A percentile compares a stretch with the other conserved stretches of the same genome.
Conservation (phyloP, 92 coral and sea anemone species). For the Zoanthus gigantus region DNA sequence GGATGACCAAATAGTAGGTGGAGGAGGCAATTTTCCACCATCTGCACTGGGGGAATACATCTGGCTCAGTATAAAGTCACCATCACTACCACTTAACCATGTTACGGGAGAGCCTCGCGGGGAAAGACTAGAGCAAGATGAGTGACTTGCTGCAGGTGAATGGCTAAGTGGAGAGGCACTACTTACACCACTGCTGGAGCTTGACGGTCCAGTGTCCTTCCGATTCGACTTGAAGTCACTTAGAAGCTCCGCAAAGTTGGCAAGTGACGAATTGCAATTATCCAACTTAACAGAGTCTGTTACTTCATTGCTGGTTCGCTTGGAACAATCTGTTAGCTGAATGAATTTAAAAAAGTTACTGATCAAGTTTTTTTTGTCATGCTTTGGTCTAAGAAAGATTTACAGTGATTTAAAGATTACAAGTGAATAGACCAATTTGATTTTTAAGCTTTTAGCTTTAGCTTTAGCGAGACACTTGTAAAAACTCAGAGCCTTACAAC, state of each 20-base stretch:
- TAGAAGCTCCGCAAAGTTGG: constrained; percentile 45
- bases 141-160: constrained; percentile 92
- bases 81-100: constrained; percentile 78
- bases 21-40: constrained; percentile 25
- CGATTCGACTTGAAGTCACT: constrained; percentile 52
- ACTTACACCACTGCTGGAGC: constrained; percentile 96
- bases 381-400: not conserved
- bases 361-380: not conserved
- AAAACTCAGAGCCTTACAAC: too few relatives aligned
- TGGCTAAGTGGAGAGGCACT: constrained; percentile 97
- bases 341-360: not conserved
- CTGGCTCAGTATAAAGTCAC: constrained; percentile 58
- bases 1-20: constrained; percentile 37
- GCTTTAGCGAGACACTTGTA: too few relatives aligned
- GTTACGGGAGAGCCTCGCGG: constrained; percentile 74
- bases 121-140: constrained; percentile 73
- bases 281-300: constrained; percentile 24
- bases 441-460: too few relatives aligned
- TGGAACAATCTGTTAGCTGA: constrained; percentile 34
- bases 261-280: constrained; percentile 17
- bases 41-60: constrained; percentile 23
- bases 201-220: constrained; percentile 80
- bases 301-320: constrained; percentile 20
- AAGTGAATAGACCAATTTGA: too few relatives aligned
- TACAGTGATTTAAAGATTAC: too few relatives aligned